phyloP scores from a whole-genome alignment of 2,113 vertebrate genomes.

The Fregetta grallaria region DNA sequence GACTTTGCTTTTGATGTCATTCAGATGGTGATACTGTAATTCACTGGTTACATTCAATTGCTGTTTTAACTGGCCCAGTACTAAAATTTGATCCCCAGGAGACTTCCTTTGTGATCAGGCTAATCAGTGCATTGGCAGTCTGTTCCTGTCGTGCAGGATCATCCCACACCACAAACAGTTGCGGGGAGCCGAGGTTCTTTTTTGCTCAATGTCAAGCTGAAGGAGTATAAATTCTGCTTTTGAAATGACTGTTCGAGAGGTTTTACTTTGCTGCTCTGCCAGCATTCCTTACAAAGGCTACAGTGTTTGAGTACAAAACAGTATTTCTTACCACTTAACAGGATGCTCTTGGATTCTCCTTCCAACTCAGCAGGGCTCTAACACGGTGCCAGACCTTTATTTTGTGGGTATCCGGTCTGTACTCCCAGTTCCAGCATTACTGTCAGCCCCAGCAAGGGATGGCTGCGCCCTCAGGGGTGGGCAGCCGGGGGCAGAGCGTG shows the following conservation, averaged over 20 bases:
- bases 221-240: conserved; percentile 60
- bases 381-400: background rate
- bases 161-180: conserved; percentile 20
- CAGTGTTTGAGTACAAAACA: conserved; percentile 53
- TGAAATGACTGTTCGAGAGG: conserved; percentile 14
- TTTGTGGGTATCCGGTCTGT: conserved; percentile 30
- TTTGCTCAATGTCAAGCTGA: conserved; percentile 9
- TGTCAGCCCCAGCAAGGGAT: background rate
- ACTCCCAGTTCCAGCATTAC: background rate
- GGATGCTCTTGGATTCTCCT: conserved; percentile 59
- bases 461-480: background rate
- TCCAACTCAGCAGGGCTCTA: conserved; percentile 7
- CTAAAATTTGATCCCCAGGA: background rate
- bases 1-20: background rate
- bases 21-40: background rate
- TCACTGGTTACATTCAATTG: background rate
- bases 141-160: background rate
- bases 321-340: conserved; percentile 57
- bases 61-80: background rate
- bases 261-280: conserved; percentile 52
- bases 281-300: conserved; percentile 48
- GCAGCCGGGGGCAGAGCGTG: background rate
- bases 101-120: background rate
- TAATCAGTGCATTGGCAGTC: background rate
- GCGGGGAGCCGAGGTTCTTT: background rate